These are phyloP conservation scores for Pithys albifrons DNA, from an alignment of 2,113 vertebrate species.

Conservation along the genomic window DNA sequence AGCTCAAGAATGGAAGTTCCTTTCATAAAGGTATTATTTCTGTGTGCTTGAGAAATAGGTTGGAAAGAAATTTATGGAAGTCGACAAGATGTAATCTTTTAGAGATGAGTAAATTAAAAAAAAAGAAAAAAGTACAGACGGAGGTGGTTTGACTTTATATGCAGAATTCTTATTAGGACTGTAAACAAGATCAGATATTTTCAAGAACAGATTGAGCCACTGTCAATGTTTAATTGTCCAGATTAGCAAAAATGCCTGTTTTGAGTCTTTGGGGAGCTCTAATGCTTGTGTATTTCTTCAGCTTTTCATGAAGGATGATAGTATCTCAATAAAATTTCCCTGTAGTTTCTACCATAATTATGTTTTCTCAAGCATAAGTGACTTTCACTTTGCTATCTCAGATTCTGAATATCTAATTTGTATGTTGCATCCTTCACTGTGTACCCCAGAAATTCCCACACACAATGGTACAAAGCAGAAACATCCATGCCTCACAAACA, in stretches of 20 bases:
- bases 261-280: background rate
- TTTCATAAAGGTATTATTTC: background rate
- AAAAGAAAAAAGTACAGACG: background rate
- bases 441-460: background rate
- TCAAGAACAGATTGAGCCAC: background rate
- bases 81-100: background rate
- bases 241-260: background rate
- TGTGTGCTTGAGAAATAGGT: background rate
- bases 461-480: background rate
- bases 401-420: background rate
- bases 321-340: background rate
- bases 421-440: background rate
- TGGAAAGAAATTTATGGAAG: background rate
- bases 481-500: rapidly evolving
- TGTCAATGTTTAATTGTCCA: background rate
- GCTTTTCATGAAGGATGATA: background rate
- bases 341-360: background rate
- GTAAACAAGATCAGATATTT: background rate
- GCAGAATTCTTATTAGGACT: background rate
- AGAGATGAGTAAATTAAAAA: background rate
- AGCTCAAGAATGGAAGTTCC: background rate
- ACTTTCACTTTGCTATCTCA: background rate
- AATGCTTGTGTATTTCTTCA: background rate
- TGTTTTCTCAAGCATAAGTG: background rate
- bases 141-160: background rate